Evolutionary conservation across 2,113 vertebrate species (phyloP), one percentile per base, ranked within the genome.

Genomic region (Psammodynastes pulverulentus): DNA sequence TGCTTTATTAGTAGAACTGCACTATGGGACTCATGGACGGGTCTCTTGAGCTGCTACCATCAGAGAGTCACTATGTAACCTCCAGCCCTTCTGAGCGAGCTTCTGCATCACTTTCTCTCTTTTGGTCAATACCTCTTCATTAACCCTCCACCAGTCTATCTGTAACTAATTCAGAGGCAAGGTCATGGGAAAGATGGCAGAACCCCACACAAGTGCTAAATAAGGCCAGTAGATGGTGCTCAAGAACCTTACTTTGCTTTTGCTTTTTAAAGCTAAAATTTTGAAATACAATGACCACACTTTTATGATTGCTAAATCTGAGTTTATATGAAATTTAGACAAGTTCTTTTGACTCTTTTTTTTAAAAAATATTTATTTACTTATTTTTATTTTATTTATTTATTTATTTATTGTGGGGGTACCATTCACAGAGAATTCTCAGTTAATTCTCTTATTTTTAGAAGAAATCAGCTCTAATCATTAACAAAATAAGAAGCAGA

Each of bases 81-180:
- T 17, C 17, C 49, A 24, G 17, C 3, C 29, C 17, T 89, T 17
- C 2, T 23, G 39, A 43, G 8, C 62, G 9, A 67, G 17, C 49
- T 23, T 24, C 58, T 86, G 48, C 24, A 56, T 12, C 29, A 3
- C 9, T 89, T 29, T 49, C 19, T 7, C 15, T 5, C n/a, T 19
- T 93, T 72, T 43, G 90, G 45, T 92, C 6, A 91, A 29, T 9
- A 56, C 72, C 39, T 12, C 87, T 46, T 6, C 1, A 86, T 89
- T 93, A 48, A 72, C 0, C 62, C 62, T 54, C 86, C 46, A 4
- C 24, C 26, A 84, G 39, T 39, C 86, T 7, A 90, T 15, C 51
- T 95, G 92, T 49, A 43, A 8, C 56, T 93, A 91, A 94, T 94
- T 90, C 67, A 92, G 90, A 91, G 49, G 49, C n/a, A 72, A 39